Percentiles rank a stretch among this genome's conserved stretches.
These are phyloP conservation scores for Tiaroga cobitis DNA, from an alignment of 2,797 vertebrate genomes.

Conservation along the genomic window DNA sequence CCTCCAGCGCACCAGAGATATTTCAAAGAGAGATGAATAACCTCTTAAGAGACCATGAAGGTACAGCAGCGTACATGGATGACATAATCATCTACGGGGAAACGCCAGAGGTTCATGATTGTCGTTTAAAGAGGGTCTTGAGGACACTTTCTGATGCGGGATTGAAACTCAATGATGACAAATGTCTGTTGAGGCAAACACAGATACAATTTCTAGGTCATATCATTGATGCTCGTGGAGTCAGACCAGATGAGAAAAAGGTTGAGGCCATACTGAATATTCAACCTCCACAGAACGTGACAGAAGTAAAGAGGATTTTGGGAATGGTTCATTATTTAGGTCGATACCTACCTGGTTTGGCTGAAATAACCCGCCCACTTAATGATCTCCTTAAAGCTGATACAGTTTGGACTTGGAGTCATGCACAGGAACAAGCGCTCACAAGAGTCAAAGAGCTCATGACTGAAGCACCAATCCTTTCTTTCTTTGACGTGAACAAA, in stretches of 20 bases:
- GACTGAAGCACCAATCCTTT: background rate
- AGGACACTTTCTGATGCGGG: background rate
- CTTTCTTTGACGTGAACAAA: background rate
- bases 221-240: conserved; percentile 4
- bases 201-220: conserved; percentile 44
- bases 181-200: conserved; percentile 23
- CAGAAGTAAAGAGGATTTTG: conserved; percentile 14
- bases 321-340: conserved; percentile 35
- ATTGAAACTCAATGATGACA: conserved; percentile 16
- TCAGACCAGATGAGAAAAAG: conserved; percentile 25
- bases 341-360: background rate
- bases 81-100: background rate
- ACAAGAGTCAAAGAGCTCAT: background rate
- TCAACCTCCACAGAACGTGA: conserved; percentile 7
- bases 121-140: background rate
- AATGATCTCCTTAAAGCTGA: conserved; percentile 33
- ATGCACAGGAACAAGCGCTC: conserved; percentile 20
- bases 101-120: background rate
- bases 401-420: background rate
- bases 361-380: conserved; percentile 12
- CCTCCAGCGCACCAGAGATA: conserved; percentile 19
- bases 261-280: conserved; percentile 31
- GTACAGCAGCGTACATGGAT: conserved; percentile 3
- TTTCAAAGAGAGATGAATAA: conserved; percentile 29
- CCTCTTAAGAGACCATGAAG: background rate